Evolutionary conservation across 2,113 vertebrate genomes (phyloP).

Genomic region (Mystacornis crossleyi): DNA sequence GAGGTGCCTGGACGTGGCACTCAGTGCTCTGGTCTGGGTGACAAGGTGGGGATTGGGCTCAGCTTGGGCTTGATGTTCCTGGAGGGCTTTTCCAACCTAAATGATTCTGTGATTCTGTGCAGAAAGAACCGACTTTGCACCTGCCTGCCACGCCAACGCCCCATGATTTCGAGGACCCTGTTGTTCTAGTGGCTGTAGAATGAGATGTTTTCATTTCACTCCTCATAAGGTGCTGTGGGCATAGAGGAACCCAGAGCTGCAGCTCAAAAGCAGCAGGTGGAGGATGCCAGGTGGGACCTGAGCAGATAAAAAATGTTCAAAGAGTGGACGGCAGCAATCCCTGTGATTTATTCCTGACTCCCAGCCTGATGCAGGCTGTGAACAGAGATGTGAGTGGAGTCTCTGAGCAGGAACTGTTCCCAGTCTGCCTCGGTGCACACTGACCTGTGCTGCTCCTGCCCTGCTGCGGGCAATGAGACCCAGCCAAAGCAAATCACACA

Average conservation of each 20-base stretch:
- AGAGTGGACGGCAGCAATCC: not conserved
- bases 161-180: not conserved
- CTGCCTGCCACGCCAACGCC: fast-evolving
- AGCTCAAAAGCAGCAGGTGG: not conserved
- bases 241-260: not conserved
- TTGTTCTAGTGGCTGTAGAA: not conserved
- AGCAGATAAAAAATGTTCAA: not conserved
- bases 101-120: not conserved
- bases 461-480: not conserved
- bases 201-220: not conserved
- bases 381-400: fast-evolving
- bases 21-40: not conserved
- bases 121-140: not conserved
- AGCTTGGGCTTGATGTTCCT: not conserved
- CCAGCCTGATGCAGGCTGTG: not conserved
- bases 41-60: not conserved
- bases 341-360: not conserved
- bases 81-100: not conserved
- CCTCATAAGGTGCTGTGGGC: not conserved
- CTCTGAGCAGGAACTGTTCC: not conserved
- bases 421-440: fast-evolving
- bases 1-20: not conserved
- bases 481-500: not conserved
- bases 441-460: not conserved
- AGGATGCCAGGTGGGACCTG: not conserved